A percentile compares a stretch with the other conserved stretches of the same genome.
Conservation (phyloP, 2,888 invertebrate genomes). For the Fragum whitleyi region DNA sequence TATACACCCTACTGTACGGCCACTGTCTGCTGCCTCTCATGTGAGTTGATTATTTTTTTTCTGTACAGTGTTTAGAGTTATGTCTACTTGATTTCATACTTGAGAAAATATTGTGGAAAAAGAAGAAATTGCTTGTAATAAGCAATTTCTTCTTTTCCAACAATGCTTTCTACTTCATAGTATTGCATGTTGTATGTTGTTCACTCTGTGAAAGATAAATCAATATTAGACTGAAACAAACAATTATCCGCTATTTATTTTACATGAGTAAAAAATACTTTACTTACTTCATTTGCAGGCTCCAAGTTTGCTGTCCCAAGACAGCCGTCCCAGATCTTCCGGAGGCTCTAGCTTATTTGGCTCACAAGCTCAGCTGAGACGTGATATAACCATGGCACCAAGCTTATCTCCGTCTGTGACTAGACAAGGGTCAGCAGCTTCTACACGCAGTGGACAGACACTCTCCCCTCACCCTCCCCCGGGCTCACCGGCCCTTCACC, state of each 20-base stretch:
- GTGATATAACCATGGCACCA: slow-evolving; percentile 26
- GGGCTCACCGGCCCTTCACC: background rate
- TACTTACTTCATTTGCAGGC: slow-evolving; percentile 2
- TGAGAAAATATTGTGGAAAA: no score
- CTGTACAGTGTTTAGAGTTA: no score
- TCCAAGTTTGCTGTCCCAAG: slow-evolving; percentile 1
- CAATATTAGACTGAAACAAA: no score
- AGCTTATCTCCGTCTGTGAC: slow-evolving; percentile 26
- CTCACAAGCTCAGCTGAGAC: slow-evolving; percentile 48
- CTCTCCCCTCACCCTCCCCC: slow-evolving; percentile 35
- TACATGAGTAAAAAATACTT: no score
- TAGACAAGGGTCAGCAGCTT: slow-evolving; percentile 5
- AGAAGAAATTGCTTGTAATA: no score
- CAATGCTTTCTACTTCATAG: no score
- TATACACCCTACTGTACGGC: background rate
- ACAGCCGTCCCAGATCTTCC: slow-evolving; percentile 36
- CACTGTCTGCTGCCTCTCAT: slow-evolving; percentile 17
- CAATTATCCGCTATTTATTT: no score
- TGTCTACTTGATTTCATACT: no score
- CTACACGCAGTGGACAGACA: slow-evolving; percentile 30
- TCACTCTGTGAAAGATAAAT: no score
- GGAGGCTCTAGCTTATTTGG: slow-evolving; percentile 46
- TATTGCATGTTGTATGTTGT: no score
- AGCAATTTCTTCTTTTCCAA: no score
- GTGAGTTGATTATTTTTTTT: slow-evolving; percentile 5